phyloP scores from a whole-genome alignment of 2,888 invertebrate species.

The Tanytarsus gracilentus region DNA sequence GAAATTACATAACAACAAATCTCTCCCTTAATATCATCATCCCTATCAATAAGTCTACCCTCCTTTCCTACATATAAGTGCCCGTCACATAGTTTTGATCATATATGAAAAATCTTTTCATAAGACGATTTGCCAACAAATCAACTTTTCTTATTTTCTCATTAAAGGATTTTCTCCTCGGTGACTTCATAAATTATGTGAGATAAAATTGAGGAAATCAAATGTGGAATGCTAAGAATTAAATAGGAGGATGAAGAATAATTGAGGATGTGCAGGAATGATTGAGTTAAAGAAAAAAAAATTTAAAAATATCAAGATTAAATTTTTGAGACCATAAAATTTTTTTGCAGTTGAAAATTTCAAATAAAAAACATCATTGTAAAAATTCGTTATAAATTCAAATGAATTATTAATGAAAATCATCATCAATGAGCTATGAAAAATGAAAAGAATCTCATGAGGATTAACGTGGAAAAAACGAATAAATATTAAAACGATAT shows the following conservation, averaged over 20 bases:
- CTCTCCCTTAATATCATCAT: background rate
- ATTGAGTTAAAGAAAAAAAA: too few species aligned
- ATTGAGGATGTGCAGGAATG: too few species aligned
- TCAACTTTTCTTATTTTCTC: slow-evolving; percentile 22
- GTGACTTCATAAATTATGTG: background rate
- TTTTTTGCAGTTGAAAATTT: too few species aligned
- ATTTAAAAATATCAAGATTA: too few species aligned
- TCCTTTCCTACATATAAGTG: background rate
- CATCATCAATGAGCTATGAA: background rate
- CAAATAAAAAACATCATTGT: too few species aligned
- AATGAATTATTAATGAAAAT: background rate
- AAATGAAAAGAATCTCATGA: background rate
- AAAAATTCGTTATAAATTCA: too few species aligned
- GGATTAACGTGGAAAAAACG: background rate
- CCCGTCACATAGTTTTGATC: too few species aligned
- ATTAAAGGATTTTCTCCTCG: slow-evolving; percentile 15
- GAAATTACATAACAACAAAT: background rate
- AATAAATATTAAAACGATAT: background rate
- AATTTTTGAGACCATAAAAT: too few species aligned
- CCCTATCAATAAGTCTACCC: background rate
- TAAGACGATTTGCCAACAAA: slow-evolving; percentile 19
- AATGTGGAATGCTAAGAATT: too few species aligned
- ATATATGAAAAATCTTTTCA: slow-evolving; percentile 12
- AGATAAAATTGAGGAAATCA: too few species aligned
- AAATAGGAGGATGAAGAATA: too few species aligned